Base-by-base conservation (phyloP, 2,888 invertebrate genomes). In the Acheta domesticus region DNA sequence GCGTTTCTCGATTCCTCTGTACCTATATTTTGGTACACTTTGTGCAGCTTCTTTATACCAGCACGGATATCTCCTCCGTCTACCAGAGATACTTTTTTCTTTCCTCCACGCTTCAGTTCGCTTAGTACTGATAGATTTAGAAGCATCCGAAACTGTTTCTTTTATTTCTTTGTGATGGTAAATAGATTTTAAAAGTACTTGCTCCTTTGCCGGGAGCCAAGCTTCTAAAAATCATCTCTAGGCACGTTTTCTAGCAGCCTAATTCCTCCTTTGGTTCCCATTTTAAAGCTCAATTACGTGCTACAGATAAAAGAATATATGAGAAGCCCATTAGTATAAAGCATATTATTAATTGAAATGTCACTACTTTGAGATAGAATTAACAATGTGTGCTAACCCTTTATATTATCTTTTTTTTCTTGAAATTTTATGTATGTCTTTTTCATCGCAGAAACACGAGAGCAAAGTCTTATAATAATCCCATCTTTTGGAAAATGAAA, bases 251-350 rank as follows among this genome's bases (percentile, higher is more conserved):
- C 23, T 23, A 23, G 23, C 23, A 23, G 23, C 3, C 23, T 3
- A 23, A 1, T 23, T 23, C 23, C 23, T 23, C 23, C 3, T 23
- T 23, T 23, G 23, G 23, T 23, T 23, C 23, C 3, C 23, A 23
- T 3, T 23, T 23, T 23, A 23, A 3, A 23, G 23, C 23, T 23
- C 23, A 23, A 2, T 23, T 23, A 23, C 23, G 3, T 23, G 23
- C 23, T 3, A 23, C 2, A 23, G 23, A 23, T 23, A 3, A 23
- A 23, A 23, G 23, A 23, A 23, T 23, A 23, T 3, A 3, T n/a
- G 23, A 75, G 75, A 75, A 75, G 75, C 20, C 75, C 75, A 75
- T 75, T 75, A 75, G n/a, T 4, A 75, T 11, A 75, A 75, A 75
- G 75, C 75, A 75, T 11, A 8, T 75, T 11, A 75, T 3, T n/a